Conservation (phyloP, 2,113 vertebrate species). For the Leucopsar rothschildi region DNA sequence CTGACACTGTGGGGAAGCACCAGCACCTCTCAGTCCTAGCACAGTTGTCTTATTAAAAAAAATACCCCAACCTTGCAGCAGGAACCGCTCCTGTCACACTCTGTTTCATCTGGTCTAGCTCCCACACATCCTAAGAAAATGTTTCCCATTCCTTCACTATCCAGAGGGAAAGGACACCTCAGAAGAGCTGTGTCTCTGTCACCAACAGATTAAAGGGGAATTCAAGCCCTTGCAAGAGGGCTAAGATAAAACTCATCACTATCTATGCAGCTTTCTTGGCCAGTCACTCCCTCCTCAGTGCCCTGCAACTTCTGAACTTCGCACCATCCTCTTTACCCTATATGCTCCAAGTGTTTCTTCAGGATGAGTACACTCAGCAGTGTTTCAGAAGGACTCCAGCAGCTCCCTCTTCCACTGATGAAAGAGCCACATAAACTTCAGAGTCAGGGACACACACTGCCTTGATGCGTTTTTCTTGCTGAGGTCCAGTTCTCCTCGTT, state of each 20-base stretch:
- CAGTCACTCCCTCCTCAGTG: neutral
- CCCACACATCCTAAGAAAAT: neutral
- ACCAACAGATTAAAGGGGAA: neutral
- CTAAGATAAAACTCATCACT: neutral
- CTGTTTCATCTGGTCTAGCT: fast-evolving
- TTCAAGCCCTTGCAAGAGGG: neutral
- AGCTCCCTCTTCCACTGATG: neutral
- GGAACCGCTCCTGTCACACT: neutral
- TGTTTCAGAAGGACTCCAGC: neutral
- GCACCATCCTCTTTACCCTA: neutral
- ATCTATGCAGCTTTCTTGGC: neutral
- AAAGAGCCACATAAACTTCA: neutral
- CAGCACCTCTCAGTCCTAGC: neutral
- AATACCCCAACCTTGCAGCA: neutral
- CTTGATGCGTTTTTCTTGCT: neutral
- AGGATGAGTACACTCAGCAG: neutral
- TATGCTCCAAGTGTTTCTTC: neutral
- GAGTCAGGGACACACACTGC: neutral
- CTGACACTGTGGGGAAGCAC: neutral
- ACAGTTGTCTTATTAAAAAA: neutral
- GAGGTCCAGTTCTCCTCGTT: neutral
- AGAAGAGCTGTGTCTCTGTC: neutral
- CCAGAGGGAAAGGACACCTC: neutral
- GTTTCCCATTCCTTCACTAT: neutral
- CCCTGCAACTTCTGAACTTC: neutral